Evolutionary conservation across 2,888 invertebrate genomes (phyloP), one percentile per base, ranked within the genome.

Genomic region (Diadromus collaris): DNA sequence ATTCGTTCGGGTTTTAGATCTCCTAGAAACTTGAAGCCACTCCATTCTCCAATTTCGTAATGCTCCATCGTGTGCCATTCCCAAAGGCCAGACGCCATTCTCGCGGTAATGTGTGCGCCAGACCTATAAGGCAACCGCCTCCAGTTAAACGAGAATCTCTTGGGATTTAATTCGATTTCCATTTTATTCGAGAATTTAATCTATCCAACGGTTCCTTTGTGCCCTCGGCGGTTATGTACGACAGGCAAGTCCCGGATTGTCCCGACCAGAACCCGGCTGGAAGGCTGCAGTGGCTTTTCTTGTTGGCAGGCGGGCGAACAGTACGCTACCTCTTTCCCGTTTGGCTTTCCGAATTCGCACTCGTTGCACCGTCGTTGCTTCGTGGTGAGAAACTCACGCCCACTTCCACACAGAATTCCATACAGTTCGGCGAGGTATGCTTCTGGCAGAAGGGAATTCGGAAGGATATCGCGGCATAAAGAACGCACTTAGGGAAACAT

Each of bases 401-500:
- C 44, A 32, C 44, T 69, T 58, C 7, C 32, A 21, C 58, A 9
- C 38, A 16, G 58, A 38, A 63, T 64, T 72, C 51, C 63, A 38
- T 34, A 32, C 41, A 41, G 34, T 67, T 48, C 54, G n/a, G 9
- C 34, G 34, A 21, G 67, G 5, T 38, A 29, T 27, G n/a, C 51
- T 41, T 38, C 21, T 64, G 32, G 34, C 16, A 24, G 51, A 34
- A 13, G 24, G 34, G 71, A 63, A 63, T 63, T 64, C 41, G 29
- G 51, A 63, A 72, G 63, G 24, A 32, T 63, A 54, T 63, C 46
- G 61, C 21, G 38, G 54, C 71, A 72, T 63, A 64, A 72, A 72
- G 71, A 72, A 72, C 71, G 71, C 54, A 63, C 54, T 72, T 54
- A 41, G 54, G 71, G 51, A 72, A 63, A 72, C 71, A 72, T 72